phyloP scores from a whole-genome alignment of 2,113 vertebrate genomes.

The Nycticebus coucang region DNA sequence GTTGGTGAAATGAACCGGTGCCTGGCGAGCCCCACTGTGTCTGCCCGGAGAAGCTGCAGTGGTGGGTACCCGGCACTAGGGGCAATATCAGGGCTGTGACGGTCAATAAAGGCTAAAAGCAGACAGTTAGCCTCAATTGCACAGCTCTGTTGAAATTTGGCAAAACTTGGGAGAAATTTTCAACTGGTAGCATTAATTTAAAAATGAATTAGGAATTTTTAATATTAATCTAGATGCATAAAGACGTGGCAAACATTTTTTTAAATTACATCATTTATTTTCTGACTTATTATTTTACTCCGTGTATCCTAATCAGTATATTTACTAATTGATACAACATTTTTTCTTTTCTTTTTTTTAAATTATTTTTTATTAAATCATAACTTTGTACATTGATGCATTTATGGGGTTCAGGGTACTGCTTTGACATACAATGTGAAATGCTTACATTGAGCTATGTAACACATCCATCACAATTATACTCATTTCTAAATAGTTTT shows the following conservation, averaged over 20 bases:
- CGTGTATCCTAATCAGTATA: too few relatives aligned
- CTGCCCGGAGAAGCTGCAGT: neutral
- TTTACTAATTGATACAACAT: too few relatives aligned
- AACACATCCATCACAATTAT: too few relatives aligned
- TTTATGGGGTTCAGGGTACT: too few relatives aligned
- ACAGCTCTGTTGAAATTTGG: neutral
- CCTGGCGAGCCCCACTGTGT: accelerated
- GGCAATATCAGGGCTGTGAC: neutral
- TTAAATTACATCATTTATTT: too few relatives aligned
- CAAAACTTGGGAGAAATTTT: neutral
- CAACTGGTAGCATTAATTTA: conserved; percentile 6
- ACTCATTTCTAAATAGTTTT: too few relatives aligned
- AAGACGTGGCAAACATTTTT: neutral
- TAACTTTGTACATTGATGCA: too few relatives aligned
- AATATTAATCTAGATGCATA: neutral
- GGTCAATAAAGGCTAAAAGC: neutral
- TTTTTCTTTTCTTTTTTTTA: too few relatives aligned
- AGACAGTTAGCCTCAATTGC: neutral
- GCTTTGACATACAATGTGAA: too few relatives aligned
- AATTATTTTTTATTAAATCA: too few relatives aligned
- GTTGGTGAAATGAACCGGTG: neutral
- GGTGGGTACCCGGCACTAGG: neutral
- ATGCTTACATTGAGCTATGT: too few relatives aligned
- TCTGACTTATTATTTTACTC: too few relatives aligned
- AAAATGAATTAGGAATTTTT: neutral